Base-by-base conservation (phyloP, 2,113 vertebrate species). In the Cottus gobio region DNA sequence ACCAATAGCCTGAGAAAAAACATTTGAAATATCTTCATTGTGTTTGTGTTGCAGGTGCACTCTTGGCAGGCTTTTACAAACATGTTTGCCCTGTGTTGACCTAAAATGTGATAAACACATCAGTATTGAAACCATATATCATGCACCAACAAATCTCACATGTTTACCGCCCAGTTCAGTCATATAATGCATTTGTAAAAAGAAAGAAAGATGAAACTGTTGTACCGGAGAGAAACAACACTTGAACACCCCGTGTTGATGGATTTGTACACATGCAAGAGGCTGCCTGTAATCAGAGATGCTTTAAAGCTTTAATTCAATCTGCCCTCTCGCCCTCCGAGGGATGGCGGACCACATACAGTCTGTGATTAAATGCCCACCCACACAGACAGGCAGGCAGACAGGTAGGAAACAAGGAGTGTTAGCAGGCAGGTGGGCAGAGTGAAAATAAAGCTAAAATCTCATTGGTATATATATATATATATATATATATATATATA, bases 351-450 rank as follows among this genome's bases (percentile, higher is more conserved):
- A 82, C 69, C 84, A 84, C 80, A 84, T 54, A 46, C 63, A 62
- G 75, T 56, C 82, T 91, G 85, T 85, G 83, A 80, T 87, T 89
- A 84, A 74, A 67, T 79, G 85, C 76, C 85, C 80, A 79, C 84
- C 84, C 86, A 86, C 85, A 85, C 84, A 71, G 56, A 85, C 66
- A 66, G 42, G 13, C 82, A 74, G 57, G 54, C 70, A 57, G 36
- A 71, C 68, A 62, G 9, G 16, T 67, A 34, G 10, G n/a, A n/a
- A n/a, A n/a, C n/a, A n/a, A n/a, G n/a, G n/a, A n/a, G n/a, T n/a
- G n/a, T n/a, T n/a, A n/a, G n/a, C n/a, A n/a, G n/a, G 37, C 46
- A 68, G 62, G 46, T 54, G 37, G 48, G 60, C 15, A 11, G 26
- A 71, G 5, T 31, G 56, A 68, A 78, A 30, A 26, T 11, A 16